A percentile compares a stretch with the other conserved stretches of the same genome.
These are phyloP conservation scores for Ophion obscuratus DNA, from an alignment of 2,888 invertebrate genomes.

Conservation along the genomic window DNA sequence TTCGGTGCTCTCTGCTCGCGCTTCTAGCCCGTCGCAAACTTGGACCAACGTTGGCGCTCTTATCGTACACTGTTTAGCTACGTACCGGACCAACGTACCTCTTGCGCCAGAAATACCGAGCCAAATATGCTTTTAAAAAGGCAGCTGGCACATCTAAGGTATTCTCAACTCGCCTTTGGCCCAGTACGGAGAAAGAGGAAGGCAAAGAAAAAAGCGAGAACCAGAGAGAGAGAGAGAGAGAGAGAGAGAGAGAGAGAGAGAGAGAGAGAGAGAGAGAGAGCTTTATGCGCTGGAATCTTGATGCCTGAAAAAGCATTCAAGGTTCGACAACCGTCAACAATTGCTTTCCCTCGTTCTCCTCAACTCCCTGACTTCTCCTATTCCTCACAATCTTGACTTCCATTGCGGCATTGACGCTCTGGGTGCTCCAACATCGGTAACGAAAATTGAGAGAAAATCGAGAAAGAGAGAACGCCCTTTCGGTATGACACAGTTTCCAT, in stretches of 20 bases:
- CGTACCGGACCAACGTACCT: slow-evolving; percentile 54
- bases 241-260: background rate
- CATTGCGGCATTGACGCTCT: background rate
- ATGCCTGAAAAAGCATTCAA: slow-evolving; percentile 47
- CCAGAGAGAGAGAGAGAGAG: background rate
- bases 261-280: background rate
- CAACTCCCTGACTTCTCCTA: slow-evolving; percentile 15
- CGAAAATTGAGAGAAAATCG: background rate
- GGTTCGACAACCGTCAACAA: slow-evolving; percentile 65
- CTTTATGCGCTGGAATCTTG: slow-evolving; percentile 2
- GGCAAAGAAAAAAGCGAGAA: slow-evolving; percentile 36
- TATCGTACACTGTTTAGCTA: slow-evolving; percentile 19
- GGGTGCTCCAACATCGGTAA: background rate
- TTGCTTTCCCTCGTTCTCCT: background rate
- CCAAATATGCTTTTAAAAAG: slow-evolving; percentile 81
- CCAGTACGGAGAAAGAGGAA: slow-evolving; percentile 33
- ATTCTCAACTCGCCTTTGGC: slow-evolving; percentile 77
- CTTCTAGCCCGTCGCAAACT: slow-evolving; percentile 40
- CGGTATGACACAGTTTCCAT: background rate
- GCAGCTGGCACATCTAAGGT: slow-evolving; percentile 74
- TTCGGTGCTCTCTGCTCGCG: slow-evolving; percentile 67
- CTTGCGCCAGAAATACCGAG: slow-evolving; percentile 74
- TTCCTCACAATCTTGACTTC: slow-evolving; percentile 18
- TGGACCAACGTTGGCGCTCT: slow-evolving; percentile 55
- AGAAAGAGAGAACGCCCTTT: background rate